Conservation (phyloP, 2,888 invertebrate genomes). For the Zonitis immaculata region DNA sequence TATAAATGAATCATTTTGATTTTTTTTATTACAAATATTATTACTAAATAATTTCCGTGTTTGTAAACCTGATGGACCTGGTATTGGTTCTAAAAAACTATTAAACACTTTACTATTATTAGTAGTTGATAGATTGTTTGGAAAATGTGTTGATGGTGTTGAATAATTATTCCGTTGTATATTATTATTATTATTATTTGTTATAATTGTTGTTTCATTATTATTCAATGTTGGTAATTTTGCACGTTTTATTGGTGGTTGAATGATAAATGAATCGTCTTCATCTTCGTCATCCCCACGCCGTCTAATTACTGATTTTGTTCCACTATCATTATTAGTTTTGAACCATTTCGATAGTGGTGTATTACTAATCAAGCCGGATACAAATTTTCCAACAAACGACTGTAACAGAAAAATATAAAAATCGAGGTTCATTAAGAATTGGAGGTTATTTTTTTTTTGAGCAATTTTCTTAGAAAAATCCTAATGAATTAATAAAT, state of each 20-base stretch:
- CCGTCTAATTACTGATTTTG: slow-evolving; percentile 43
- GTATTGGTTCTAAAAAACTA: slow-evolving; percentile 37
- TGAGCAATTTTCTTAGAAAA: background rate
- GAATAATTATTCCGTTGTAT: background rate
- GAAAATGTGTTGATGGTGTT: background rate
- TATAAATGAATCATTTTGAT: slow-evolving; percentile 2
- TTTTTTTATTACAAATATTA: slow-evolving; percentile 5
- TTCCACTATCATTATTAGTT: slow-evolving; percentile 26
- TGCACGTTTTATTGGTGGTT: slow-evolving; percentile 51
- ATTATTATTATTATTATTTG: no score
- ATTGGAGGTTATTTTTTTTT: background rate
- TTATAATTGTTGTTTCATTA: slow-evolving; percentile 15
- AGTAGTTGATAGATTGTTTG: slow-evolving; percentile 8
- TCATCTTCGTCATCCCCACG: slow-evolving; percentile 42
- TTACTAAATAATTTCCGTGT: slow-evolving; percentile 30
- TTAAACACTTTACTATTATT: slow-evolving; percentile 11
- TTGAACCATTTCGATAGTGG: slow-evolving; percentile 56
- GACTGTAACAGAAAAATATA: slow-evolving; percentile 53
- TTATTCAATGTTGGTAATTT: slow-evolving; percentile 32
- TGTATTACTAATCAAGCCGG: slow-evolving; percentile 57
- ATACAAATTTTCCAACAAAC: slow-evolving; percentile 64
- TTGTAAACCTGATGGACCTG: slow-evolving; percentile 44
- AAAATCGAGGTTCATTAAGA: slow-evolving; percentile 17
- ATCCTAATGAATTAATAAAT: no score
- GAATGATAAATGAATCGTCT: slow-evolving; percentile 41